Conservation (phyloP, 2,888 invertebrate genomes). For the Caenorhabditis panamensis region DNA sequence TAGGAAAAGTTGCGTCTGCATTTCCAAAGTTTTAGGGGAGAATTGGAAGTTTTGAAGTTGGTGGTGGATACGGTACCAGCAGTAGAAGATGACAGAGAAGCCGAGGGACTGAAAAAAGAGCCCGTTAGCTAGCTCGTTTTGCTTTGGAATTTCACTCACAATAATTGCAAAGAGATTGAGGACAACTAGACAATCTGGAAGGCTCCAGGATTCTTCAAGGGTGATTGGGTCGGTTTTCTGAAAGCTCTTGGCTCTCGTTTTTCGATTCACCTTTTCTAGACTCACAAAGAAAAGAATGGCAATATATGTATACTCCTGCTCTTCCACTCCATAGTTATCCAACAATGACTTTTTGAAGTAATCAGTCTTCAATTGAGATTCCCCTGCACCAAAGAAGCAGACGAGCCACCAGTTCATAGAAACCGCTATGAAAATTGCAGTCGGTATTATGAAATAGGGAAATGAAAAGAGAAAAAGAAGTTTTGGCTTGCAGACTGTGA, state of each 20-base stretch:
- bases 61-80: conserved; percentile 15
- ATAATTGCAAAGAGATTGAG: neutral
- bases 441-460: conserved; percentile 4
- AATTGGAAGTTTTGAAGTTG: neutral
- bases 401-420: conserved; percentile 35
- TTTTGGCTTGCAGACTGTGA: conserved; percentile 34
- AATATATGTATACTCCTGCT: conserved; percentile 14
- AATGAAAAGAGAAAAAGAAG: conserved; percentile 3
- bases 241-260: neutral
- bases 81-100: conserved; percentile 28
- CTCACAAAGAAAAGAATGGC: conserved; percentile 25
- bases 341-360: conserved; percentile 6
- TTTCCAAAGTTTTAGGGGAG: conserved; percentile 29
- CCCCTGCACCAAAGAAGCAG: too few relatives aligned
- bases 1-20: conserved; percentile 38
- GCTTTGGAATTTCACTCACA: neutral
- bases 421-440: neutral
- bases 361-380: conserved; percentile 4
- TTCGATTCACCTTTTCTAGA: neutral
- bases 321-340: neutral
- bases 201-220: neutral
- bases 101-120: conserved; percentile 6
- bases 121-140: neutral
- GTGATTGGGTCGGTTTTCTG: neutral
- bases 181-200: neutral